A percentile compares a stretch with the other conserved stretches of the same genome.
Conservation (phyloP, 2,797 vertebrate species). For the Poecile montanus region DNA sequence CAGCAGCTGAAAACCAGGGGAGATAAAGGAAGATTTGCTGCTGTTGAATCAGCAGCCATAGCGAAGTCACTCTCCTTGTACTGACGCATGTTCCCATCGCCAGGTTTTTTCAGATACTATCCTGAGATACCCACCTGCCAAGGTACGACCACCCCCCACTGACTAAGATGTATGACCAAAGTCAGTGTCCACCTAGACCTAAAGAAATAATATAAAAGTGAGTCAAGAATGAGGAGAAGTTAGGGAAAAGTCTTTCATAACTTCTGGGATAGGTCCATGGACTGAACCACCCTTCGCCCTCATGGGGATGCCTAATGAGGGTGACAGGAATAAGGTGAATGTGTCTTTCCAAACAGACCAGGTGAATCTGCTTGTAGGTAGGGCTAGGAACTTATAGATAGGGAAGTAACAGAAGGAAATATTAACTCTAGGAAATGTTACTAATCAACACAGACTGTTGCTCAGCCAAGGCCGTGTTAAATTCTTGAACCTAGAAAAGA, state of each 20-base stretch:
- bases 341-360: not conserved
- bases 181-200: not conserved
- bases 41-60: not conserved
- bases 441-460: not conserved
- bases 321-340: not conserved
- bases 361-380: not conserved
- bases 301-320: fast-evolving
- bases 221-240: not conserved
- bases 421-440: not conserved
- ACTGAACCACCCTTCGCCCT: not conserved
- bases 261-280: fast-evolving
- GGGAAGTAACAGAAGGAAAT: not conserved
- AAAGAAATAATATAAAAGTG: not conserved
- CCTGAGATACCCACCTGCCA: not conserved
- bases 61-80: not conserved
- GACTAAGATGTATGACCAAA: not conserved
- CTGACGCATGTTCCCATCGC: not conserved
- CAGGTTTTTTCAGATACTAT: not conserved
- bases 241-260: not conserved
- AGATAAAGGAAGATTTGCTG: not conserved
- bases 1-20: not conserved
- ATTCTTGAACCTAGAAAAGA: not conserved
- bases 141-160: not conserved
- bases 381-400: not conserved
- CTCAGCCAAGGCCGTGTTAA: not conserved